Evolutionary conservation across 2,797 vertebrate species (phyloP), one percentile per base, ranked within the genome.

Genomic region (Vireo griseus): DNA sequence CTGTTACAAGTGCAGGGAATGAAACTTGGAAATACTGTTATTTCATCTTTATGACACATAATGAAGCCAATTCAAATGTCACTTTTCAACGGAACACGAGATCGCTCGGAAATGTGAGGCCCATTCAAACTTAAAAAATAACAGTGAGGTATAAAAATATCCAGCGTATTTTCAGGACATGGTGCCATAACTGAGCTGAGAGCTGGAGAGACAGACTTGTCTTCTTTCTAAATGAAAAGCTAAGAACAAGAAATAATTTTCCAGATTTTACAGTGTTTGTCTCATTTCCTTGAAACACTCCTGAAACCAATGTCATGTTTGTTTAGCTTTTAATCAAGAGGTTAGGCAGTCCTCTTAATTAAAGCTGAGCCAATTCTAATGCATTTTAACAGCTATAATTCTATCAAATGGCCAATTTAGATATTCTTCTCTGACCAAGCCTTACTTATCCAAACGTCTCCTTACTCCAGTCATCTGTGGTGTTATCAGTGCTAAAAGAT

Each of bases 31-130:
- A 93, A 89, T 71, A 16, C 58, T 96, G 83, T 90, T 94, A 91
- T 95, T 96, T 96, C 94, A 81, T 93, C 86, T 86, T 80, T 54
- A 24, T 83, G 86, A 81, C 74, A 81, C 44, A 91, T 72, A 92
- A 90, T 85, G 85, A 92, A 94, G 20, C 44, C 69, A 95, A 83
- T 96, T 87, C 52, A 71, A 80, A 80, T 71, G 62, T 72, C 95
- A 58, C 25, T 33, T 93, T 96, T 79, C 92, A 95, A 22, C 48
- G 74, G 80, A 84, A 94, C 42, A 44, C 0, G 7, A 79, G 93
- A 79, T 86, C 62, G 58, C 51, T 91, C 0, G 0, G 54, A 65
- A 88, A 84, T 26, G 42, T n/a, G 75, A 75, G 50, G 73, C 71
- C 79, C 58, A 58, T 82, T 84, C 82, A 77, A 61, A 95, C 48